Evolutionary conservation across 2,797 vertebrate genomes (phyloP), one percentile per base, ranked within the genome.

Genomic region (Coregonus sp.): DNA sequence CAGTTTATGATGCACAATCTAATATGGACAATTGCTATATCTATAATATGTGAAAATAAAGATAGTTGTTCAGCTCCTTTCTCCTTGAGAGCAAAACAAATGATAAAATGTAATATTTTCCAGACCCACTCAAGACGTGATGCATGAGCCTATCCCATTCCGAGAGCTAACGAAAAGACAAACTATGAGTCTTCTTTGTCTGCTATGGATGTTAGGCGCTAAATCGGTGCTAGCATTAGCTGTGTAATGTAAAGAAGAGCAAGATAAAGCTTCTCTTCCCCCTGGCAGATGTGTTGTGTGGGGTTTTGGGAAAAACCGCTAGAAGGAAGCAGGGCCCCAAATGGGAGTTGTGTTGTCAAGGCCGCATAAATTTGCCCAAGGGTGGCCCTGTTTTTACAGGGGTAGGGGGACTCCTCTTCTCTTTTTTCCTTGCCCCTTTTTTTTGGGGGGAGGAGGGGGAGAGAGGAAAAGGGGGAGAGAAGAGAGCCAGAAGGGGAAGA

Each of bases 341-440:
- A 4, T 72, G 87, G 84, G 87, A 87, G 77, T 78, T 77, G 65
- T 82, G 84, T 88, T 88, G 87, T 90, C 89, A 88, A n/a, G n/a
- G 85, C 78, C 78, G 85, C 86, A 84, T 88, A 90, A 89, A 89
- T n/a, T n/a, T n/a, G n/a, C n/a, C n/a, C n/a, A n/a, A n/a, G n/a
- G n/a, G n/a, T n/a, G n/a, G n/a, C n/a, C n/a, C n/a, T n/a, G n/a
- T n/a, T n/a, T n/a, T n/a, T n/a, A n/a, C n/a, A n/a, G n/a, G n/a
- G n/a, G n/a, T n/a, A n/a, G n/a, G n/a, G n/a, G n/a, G n/a, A n/a
- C n/a, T n/a, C n/a, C n/a, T n/a, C n/a, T n/a, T n/a, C n/a, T n/a
- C n/a, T n/a, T n/a, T n/a, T n/a, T n/a, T n/a, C n/a, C n/a, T n/a
- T n/a, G n/a, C n/a, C n/a, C n/a, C n/a, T n/a, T n/a, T n/a, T n/a